Evolutionary conservation across 2,797 vertebrate genomes (phyloP).

Genomic region (Clarias fuscus): DNA sequence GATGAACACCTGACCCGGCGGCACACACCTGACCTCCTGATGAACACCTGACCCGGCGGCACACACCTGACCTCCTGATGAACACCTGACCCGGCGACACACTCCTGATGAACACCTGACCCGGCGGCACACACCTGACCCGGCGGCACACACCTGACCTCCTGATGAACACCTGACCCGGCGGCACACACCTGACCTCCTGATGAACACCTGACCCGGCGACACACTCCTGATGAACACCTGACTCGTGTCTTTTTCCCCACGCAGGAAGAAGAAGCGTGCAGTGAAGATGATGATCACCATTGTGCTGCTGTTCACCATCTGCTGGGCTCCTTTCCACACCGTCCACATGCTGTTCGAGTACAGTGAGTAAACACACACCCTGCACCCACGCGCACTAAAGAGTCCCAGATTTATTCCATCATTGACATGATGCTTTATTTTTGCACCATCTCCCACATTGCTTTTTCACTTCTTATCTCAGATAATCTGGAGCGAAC

Average conservation of each 20-base stretch:
- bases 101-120: too few relatives aligned
- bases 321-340: conserved; percentile 86
- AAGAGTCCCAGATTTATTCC: neutral
- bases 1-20: too few relatives aligned
- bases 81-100: too few relatives aligned
- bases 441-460: neutral
- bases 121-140: too few relatives aligned
- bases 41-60: too few relatives aligned
- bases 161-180: too few relatives aligned
- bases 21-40: too few relatives aligned
- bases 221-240: neutral
- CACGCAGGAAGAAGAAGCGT: conserved; percentile 80
- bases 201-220: too few relatives aligned
- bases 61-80: neutral
- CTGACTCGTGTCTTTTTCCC: neutral
- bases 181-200: too few relatives aligned
- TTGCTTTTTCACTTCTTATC: neutral
- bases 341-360: conserved; percentile 84
- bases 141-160: neutral
- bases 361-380: conserved; percentile 73
- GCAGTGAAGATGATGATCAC: conserved; percentile 86
- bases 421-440: neutral
- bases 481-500: conserved; percentile 79
- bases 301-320: conserved; percentile 80
- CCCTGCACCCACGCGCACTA: neutral